A percentile compares a stretch with the other conserved stretches of the same genome.
These are phyloP conservation scores for Drosophila tani DNA, from an alignment of 1,140 invertebrate species.

Conservation along the genomic window DNA sequence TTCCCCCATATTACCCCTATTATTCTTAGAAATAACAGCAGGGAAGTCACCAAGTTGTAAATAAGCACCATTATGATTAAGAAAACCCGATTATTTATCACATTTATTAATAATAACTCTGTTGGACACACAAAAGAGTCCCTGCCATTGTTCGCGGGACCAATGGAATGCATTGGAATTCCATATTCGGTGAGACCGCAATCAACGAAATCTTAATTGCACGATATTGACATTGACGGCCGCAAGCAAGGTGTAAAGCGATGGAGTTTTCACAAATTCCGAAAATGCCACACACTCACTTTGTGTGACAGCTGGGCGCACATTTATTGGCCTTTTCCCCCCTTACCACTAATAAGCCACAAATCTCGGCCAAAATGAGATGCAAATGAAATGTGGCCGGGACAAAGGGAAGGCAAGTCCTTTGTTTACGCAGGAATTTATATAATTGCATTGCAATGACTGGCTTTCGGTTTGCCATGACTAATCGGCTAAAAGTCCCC, in stretches of 20 bases:
- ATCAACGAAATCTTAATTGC: no score
- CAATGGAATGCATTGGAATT: no score
- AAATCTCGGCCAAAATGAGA: conserved; percentile 12
- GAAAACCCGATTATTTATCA: no score
- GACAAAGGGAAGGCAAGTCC: not conserved
- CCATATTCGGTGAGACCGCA: no score
- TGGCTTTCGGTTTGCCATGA: conserved; percentile 8
- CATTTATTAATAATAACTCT: no score
- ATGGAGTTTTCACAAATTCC: not conserved
- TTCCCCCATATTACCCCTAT: no score
- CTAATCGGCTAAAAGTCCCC: conserved; percentile 21
- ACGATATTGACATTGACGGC: no score
- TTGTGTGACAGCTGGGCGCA: no score
- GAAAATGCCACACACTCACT: not conserved
- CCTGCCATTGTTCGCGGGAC: no score
- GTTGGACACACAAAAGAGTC: no score
- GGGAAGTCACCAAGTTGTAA: not conserved
- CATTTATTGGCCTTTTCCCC: not conserved
- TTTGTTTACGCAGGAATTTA: conserved; percentile 23
- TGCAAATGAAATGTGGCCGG: not conserved
- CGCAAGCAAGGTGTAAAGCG: not conserved
- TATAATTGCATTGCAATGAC: conserved; percentile 40
- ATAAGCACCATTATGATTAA: not conserved
- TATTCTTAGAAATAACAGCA: no score
- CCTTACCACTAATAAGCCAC: conserved; percentile 11